Evolutionary conservation across 2,797 vertebrate genomes (phyloP), one percentile per base, ranked within the genome.

Genomic region (Enteromius radiatus): DNA sequence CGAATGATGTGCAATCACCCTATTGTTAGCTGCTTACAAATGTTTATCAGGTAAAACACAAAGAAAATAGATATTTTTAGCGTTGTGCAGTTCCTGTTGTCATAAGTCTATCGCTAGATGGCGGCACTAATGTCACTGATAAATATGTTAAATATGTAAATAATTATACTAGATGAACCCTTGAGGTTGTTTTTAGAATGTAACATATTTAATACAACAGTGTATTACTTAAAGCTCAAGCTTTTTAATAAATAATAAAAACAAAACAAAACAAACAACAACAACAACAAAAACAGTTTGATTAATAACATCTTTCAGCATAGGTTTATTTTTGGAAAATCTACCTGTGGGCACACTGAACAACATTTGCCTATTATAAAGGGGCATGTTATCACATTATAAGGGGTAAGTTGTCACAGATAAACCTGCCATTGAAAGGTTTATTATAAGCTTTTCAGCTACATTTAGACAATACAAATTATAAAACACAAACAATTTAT

Each of bases 91-190:
- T 47, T 49, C 28, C 28, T 49, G 3, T 19, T 5, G 31, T 70
- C 9, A 33, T 10, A 17, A 38, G 23, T 45, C 4, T 63, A 21
- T 49, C 80, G 15, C 80, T 41, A 41, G 80, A 81, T 65, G 80
- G 59, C 70, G 17, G 7, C 14, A 65, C 5, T 21, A 15, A 64
- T 31, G 19, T 65, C 26, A 33, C 26, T 33, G 26, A 77, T 6
- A 15, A 26, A 59, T 11, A 15, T 36, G 45, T 28, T 8, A 2
- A n/a, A n/a, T n/a, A n/a, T n/a, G n/a, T n/a, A n/a, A n/a, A 19
- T 64, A 64, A 31, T 33, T 19, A 33, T 8, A 64, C 31, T 9
- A 31, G 26, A 63, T 31, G 0, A 63, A 28, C 59, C 5, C 14
- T 63, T 63, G 59, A 31, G 28, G 14, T 63, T 7, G 26, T 26